These are phyloP conservation scores for Schizopygopsis malacanthus DNA, from an alignment of 2,797 vertebrate genomes.

Conservation along the genomic window DNA sequence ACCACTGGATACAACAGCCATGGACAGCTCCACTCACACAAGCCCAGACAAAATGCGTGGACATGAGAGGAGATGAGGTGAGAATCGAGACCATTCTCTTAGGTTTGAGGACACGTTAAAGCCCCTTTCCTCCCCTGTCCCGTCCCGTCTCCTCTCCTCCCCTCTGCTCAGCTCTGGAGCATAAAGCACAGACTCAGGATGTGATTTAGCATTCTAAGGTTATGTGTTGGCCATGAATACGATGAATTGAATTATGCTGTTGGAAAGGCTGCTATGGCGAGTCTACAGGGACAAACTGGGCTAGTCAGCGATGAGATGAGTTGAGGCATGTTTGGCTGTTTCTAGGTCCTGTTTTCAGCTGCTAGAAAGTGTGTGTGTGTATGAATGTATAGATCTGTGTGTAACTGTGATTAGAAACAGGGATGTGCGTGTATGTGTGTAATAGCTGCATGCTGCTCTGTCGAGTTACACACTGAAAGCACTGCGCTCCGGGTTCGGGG, in stretches of 20 bases:
- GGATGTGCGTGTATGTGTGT: background rate
- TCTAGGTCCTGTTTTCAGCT: constrained; percentile 36
- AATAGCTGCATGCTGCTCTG: background rate
- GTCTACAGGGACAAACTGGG: constrained; percentile 48
- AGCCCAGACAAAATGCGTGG: background rate
- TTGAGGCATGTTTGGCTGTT: constrained; percentile 52
- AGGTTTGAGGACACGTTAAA: background rate
- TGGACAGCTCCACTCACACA: background rate
- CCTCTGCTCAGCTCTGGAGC: constrained; percentile 57
- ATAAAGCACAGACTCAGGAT: constrained; percentile 60
- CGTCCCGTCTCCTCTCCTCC: constrained; percentile 23
- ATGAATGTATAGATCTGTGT: constrained; percentile 18
- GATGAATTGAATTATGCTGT: constrained; percentile 72
- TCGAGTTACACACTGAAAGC: constrained; percentile 47
- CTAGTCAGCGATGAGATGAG: constrained; percentile 48
- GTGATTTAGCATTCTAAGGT: constrained; percentile 73
- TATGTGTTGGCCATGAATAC: constrained; percentile 70
- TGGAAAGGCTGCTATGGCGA: constrained; percentile 45
- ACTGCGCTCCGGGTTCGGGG: constrained; percentile 39
- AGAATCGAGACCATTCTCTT: background rate
- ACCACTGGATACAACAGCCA: background rate
- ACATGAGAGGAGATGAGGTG: background rate
- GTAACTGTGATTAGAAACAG: constrained; percentile 55
- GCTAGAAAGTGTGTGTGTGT: constrained; percentile 8
- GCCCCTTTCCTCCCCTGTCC: constrained; percentile 14